Conservation (phyloP, 2,888 invertebrate species). For the Drosophila rellima region DNA sequence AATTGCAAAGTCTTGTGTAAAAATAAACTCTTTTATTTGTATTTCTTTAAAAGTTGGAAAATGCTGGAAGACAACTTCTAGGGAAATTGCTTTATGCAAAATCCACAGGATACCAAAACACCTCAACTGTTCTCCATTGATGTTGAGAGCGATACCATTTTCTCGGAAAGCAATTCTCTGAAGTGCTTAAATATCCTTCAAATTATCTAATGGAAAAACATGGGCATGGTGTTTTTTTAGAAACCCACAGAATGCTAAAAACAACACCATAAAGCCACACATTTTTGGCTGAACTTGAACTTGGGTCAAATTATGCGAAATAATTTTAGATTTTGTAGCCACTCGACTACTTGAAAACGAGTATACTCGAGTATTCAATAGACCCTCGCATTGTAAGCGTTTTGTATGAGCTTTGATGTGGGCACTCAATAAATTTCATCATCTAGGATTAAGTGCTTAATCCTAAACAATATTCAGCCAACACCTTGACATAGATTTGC, state of each 20-base stretch:
- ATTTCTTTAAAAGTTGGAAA: neutral
- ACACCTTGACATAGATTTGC: slow-evolving; percentile 23
- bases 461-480: slow-evolving; percentile 12
- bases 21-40: neutral
- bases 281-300: slow-evolving; percentile 4
- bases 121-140: neutral
- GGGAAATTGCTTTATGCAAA: neutral
- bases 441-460: slow-evolving; percentile 34
- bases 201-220: neutral
- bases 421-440: slow-evolving; percentile 28
- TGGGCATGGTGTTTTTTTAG: neutral
- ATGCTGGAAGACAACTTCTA: neutral
- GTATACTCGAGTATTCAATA: slow-evolving; percentile 4
- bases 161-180: slow-evolving; percentile 5
- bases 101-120: neutral
- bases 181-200: slow-evolving; percentile 2
- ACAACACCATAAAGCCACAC: neutral
- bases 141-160: neutral
- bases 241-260: slow-evolving; percentile 1
- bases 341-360: slow-evolving; percentile 2
- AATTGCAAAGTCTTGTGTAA: no score
- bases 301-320: slow-evolving; percentile 12
- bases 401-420: slow-evolving; percentile 16
- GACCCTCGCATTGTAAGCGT: neutral
- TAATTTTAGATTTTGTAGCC: slow-evolving; percentile 1